phyloP scores from a whole-genome alignment of 2,888 invertebrate species.

The Sussaba pulchella region DNA sequence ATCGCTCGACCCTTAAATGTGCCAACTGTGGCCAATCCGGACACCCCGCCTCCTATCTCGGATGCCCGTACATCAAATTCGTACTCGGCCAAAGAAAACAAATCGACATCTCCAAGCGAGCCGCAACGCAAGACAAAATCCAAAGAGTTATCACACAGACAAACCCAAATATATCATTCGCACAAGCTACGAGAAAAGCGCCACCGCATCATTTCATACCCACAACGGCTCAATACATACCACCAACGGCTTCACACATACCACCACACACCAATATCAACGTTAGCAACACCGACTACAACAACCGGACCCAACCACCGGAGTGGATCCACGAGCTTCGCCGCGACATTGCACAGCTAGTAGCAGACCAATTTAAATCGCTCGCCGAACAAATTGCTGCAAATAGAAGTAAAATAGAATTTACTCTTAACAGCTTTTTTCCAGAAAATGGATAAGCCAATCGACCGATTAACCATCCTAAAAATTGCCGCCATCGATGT shows the following conservation, averaged over 20 bases:
- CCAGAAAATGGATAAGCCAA: background rate
- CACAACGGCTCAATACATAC: too few species aligned
- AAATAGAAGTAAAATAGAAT: constrained; percentile 7
- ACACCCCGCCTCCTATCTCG: background rate
- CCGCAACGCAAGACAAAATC: background rate
- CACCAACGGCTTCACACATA: too few species aligned
- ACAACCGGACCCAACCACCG: background rate
- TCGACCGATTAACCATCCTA: background rate
- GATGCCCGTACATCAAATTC: constrained; percentile 41
- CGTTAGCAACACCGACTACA: background rate
- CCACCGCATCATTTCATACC: too few species aligned
- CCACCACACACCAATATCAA: too few species aligned
- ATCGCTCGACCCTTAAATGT: constrained; percentile 8
- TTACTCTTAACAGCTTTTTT: background rate
- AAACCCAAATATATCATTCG: background rate
- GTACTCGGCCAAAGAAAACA: constrained; percentile 15
- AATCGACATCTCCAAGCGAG: background rate
- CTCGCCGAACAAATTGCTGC: background rate
- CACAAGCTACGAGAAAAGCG: background rate
- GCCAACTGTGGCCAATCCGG: constrained; percentile 40
- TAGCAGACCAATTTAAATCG: background rate
- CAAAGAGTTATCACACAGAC: background rate
- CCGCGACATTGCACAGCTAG: background rate
- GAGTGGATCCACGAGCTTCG: background rate
- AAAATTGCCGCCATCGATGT: background rate